Conservation (phyloP, 1,140 invertebrate genomes). For the Orchesella cincta region DNA sequence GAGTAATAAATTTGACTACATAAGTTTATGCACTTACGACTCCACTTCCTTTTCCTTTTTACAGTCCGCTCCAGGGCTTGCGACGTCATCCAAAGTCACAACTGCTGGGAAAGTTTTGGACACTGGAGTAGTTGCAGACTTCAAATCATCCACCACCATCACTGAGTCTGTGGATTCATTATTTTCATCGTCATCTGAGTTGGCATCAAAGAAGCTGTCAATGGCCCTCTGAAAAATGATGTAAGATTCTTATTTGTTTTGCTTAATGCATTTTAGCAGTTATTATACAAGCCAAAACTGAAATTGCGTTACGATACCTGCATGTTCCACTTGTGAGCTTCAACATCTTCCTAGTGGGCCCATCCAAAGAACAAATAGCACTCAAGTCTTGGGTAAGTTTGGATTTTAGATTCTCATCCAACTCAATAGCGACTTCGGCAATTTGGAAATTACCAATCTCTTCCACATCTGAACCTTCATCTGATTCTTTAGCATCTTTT, state of each 20-base stretch:
- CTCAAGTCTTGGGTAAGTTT: conserved; percentile 40
- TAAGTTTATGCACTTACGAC: neutral
- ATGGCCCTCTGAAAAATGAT: conserved; percentile 32
- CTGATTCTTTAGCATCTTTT: neutral
- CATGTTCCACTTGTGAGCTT: conserved; percentile 43
- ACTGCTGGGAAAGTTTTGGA: conserved; percentile 2
- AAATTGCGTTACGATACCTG: conserved; percentile 36
- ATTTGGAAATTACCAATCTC: neutral
- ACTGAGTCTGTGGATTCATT: neutral
- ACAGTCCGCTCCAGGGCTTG: neutral
- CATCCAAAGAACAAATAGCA: conserved; percentile 38
- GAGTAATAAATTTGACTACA: neutral
- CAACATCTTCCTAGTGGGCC: conserved; percentile 33
- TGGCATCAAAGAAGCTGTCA: conserved; percentile 32
- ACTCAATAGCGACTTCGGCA: conserved; percentile 22
- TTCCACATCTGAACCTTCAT: neutral
- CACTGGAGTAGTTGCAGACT: neutral
- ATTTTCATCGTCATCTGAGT: conserved; percentile 10
- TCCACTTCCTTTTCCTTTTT: neutral
- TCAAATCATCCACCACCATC: neutral
- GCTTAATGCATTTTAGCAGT: neutral
- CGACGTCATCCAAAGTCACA: neutral
- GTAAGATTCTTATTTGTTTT: neutral
- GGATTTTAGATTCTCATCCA: conserved; percentile 40
- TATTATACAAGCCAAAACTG: neutral